These are phyloP conservation scores for Apamea epomidion DNA, from an alignment of 2,888 invertebrate genomes.

Conservation along the genomic window DNA sequence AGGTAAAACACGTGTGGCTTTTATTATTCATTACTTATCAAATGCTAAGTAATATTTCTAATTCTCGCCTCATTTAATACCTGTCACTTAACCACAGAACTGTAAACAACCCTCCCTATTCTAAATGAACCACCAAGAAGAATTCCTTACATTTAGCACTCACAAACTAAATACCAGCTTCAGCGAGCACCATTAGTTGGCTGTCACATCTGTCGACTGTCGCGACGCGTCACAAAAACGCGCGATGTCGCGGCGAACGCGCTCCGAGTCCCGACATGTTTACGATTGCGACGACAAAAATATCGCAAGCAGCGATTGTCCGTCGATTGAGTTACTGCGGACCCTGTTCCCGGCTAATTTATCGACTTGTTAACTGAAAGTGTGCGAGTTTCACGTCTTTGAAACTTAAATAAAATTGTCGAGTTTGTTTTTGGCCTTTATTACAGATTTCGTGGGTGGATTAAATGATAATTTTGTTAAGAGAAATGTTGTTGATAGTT, in stretches of 20 bases:
- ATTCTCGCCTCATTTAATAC: slow-evolving; percentile 17
- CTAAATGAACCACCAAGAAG: slow-evolving; percentile 54
- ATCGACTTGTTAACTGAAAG: slow-evolving; percentile 77
- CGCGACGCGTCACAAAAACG: slow-evolving; percentile 70
- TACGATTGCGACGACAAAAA: slow-evolving; percentile 85
- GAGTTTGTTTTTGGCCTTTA: slow-evolving; percentile 60
- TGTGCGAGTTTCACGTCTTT: slow-evolving; percentile 45
- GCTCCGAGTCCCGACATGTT: slow-evolving; percentile 78
- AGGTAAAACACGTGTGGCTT: background rate
- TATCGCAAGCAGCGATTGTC: slow-evolving; percentile 79
- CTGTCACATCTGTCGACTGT: slow-evolving; percentile 71
- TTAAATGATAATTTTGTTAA: slow-evolving; percentile 48
- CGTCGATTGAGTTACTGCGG: slow-evolving; percentile 82
- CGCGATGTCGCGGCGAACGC: slow-evolving; percentile 69
- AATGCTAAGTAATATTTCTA: slow-evolving; percentile 27
- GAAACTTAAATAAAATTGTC: slow-evolving; percentile 56
- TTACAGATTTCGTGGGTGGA: slow-evolving; percentile 49
- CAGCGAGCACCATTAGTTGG: slow-evolving; percentile 62
- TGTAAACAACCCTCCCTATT: slow-evolving; percentile 31
- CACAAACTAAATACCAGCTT: slow-evolving; percentile 56
- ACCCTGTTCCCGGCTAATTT: slow-evolving; percentile 79
- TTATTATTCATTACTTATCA: background rate
- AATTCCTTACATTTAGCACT: slow-evolving; percentile 61
- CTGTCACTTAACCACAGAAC: slow-evolving; percentile 48
- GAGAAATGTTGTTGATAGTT: slow-evolving; percentile 44